A percentile compares a stretch with the other conserved stretches of the same genome.
Evolutionary conservation across 2,797 vertebrate genomes (phyloP).

Genomic region (Oreochromis grahami): DNA sequence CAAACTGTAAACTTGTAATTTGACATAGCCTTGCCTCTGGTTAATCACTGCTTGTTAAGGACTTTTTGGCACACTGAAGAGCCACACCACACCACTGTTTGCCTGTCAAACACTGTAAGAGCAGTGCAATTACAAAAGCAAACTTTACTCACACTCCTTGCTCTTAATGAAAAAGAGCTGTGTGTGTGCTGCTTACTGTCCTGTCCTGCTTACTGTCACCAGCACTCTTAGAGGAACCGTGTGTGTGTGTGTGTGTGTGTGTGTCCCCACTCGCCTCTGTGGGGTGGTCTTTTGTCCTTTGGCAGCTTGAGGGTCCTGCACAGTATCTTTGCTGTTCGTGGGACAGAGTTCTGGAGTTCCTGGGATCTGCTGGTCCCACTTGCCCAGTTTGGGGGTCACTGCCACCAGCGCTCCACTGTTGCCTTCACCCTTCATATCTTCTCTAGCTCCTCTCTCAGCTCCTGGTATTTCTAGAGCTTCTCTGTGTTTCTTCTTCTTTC

Average conservation of each 20-base stretch:
- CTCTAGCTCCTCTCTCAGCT: accelerated
- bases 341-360: background rate
- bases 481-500: background rate
- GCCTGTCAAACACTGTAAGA: conserved; percentile 49
- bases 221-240: background rate
- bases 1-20: conserved; percentile 79
- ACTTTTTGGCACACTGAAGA: conserved; percentile 39
- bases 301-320: accelerated
- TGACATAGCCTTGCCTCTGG: conserved; percentile 80
- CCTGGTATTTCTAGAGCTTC: background rate
- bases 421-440: background rate
- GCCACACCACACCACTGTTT: conserved; percentile 46
- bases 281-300: background rate
- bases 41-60: conserved; percentile 73
- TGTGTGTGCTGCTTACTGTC: too few relatives aligned
- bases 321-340: background rate
- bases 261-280: background rate
- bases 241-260: background rate
- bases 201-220: background rate
- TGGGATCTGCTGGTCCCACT: background rate
- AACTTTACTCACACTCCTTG: conserved; percentile 40
- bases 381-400: background rate
- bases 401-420: too few relatives aligned
- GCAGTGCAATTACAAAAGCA: conserved; percentile 55
- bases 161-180: conserved; percentile 13